These are phyloP conservation scores for Plagiodera versicolora DNA, from an alignment of 2,888 invertebrate species.

Conservation along the genomic window DNA sequence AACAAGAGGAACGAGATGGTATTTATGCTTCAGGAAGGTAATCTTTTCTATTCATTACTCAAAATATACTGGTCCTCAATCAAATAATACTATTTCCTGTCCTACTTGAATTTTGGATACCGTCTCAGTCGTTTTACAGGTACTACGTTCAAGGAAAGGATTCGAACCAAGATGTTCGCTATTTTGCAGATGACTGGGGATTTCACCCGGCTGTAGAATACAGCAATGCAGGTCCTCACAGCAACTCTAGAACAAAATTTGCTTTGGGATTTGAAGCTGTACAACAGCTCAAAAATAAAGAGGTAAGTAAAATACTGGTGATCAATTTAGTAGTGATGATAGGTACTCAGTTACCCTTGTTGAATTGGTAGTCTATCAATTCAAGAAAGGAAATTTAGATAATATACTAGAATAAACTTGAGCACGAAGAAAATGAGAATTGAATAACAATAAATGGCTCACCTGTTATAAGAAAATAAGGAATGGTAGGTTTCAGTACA, in stretches of 20 bases:
- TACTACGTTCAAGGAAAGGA: slow-evolving; percentile 49
- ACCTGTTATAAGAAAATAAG: too few species aligned
- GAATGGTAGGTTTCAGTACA: too few species aligned
- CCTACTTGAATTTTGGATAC: too few species aligned
- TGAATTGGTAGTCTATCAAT: too few species aligned
- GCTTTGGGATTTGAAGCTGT: slow-evolving; percentile 62
- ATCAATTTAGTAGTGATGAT: too few species aligned
- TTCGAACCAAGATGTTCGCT: slow-evolving; percentile 60
- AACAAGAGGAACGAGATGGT: slow-evolving; percentile 55
- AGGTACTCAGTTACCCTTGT: too few species aligned
- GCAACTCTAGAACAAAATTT: slow-evolving; percentile 57
- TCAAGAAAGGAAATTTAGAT: too few species aligned
- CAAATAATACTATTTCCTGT: too few species aligned
- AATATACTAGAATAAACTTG: too few species aligned
- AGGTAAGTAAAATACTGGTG: slow-evolving; percentile 31
- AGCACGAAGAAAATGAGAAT: too few species aligned
- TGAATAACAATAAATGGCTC: too few species aligned
- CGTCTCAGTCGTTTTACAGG: slow-evolving; percentile 36
- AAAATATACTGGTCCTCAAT: too few species aligned
- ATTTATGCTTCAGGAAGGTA: slow-evolving; percentile 55
- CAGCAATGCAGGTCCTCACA: slow-evolving; percentile 57
- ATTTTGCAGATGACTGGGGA: slow-evolving; percentile 65
- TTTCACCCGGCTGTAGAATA: slow-evolving; percentile 66
- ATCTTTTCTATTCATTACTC: neutral
- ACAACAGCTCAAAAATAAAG: slow-evolving; percentile 52